Base-by-base conservation (phyloP, 2,888 invertebrate genomes). In the Apamea epomidion region DNA sequence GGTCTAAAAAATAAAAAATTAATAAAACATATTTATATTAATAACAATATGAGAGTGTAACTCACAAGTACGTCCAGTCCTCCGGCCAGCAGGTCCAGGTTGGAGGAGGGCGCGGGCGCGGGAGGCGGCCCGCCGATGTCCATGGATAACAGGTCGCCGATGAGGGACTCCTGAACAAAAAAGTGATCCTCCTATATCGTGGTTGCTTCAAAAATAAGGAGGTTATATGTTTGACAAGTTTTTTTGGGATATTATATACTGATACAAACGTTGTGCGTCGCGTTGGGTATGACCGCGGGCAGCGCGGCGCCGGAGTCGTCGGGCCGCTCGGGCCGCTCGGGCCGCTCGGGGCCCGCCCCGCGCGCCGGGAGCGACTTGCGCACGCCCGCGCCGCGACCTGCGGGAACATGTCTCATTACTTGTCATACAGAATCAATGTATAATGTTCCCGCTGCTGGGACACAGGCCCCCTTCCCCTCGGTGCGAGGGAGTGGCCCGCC, bases 131-230 rank as follows among this genome's bases (percentile, higher is more conserved):
- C 98, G 82, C 98, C 98, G 86, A 99, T 98, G 95, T 99, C 99
- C 98, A 99, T 99, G 48, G 99, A 99, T 79, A 99, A 97, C 77
- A 99, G 97, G 96, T 99, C 99, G 0, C 99, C 99, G 93, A 99
- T 99, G 45, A 99, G 97, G 0, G 99, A 99, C 93, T 99, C 99
- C 97, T 99, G 98, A 0, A 32, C 45, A 62, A 72, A 62, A 67
- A n/a, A 76, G 0, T 60, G 2, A 45, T 14, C 14, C 32, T 64
- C 8, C 8, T 64, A 6, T 54, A 18, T 32, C 32, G 18, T 32
- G 32, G 32, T 32, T 64, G 32, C 8, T 60, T 60, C 14, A 60
- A 58, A 60, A 29, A 29, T 7, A 54, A 54, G 60, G 8, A 54
- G 58, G 25, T 58, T 5, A n/a, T 29, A 62, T 4, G 29, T 29